phyloP scores from a whole-genome alignment of 2,888 invertebrate genomes.

The Muschampia plurimacula region DNA sequence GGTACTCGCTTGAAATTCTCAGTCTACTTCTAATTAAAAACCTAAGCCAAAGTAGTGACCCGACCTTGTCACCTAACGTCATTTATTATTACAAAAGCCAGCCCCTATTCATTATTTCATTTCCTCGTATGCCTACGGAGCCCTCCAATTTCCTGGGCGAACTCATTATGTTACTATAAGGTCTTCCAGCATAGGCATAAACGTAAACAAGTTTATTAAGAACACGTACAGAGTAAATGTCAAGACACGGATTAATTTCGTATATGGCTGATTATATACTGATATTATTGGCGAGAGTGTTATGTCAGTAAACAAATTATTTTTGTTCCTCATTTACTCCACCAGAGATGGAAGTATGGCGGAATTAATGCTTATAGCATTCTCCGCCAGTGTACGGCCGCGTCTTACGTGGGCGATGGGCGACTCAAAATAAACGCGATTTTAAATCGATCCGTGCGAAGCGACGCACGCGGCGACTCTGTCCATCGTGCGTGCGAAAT shows the following conservation, averaged over 20 bases:
- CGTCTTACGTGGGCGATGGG: too few species aligned
- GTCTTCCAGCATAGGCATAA: constrained; percentile 15
- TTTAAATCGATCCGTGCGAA: too few species aligned
- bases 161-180: constrained; percentile 33
- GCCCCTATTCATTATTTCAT: constrained; percentile 1
- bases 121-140: constrained; percentile 15
- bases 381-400: too few species aligned
- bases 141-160: constrained; percentile 28
- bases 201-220: constrained; percentile 30
- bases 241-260: constrained; percentile 27
- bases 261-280: constrained; percentile 21
- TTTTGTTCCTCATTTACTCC: background rate
- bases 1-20: background rate
- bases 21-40: background rate
- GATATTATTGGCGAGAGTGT: constrained; percentile 7
- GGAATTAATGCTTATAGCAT: too few species aligned
- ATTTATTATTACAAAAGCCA: constrained; percentile 16
- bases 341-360: too few species aligned
- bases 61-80: background rate
- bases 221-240: constrained; percentile 21
- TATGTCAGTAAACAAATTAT: constrained; percentile 13
- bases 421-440: too few species aligned
- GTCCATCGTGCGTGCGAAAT: too few species aligned
- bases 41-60: background rate
- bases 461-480: too few species aligned